phyloP scores from a whole-genome alignment of 2,888 invertebrate species.

The Drosophila emarginata region DNA sequence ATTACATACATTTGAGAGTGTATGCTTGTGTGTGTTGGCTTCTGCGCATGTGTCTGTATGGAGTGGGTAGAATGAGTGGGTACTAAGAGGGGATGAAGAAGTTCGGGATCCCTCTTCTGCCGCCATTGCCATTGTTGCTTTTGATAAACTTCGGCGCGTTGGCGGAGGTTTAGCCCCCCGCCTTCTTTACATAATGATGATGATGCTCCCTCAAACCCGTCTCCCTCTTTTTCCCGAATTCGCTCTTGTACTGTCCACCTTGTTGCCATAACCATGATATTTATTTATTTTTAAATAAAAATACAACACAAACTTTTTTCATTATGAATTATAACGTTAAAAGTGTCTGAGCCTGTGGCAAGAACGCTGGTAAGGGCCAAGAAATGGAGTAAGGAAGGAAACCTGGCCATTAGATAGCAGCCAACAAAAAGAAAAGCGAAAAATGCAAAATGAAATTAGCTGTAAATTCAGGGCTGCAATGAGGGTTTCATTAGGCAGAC shows the following conservation, averaged over 20 bases:
- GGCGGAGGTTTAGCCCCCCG: constrained; percentile 29
- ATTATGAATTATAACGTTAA: constrained; percentile 74
- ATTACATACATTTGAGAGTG: constrained; percentile 18
- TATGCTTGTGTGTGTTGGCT: constrained; percentile 26
- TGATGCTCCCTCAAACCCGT: constrained; percentile 25
- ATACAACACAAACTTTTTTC: constrained; percentile 69
- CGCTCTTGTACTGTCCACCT: background rate
- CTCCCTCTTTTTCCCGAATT: background rate
- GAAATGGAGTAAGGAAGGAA: background rate
- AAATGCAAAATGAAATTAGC: constrained; percentile 52
- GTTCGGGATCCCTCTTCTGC: constrained; percentile 18
- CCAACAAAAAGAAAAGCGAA: constrained; percentile 1
- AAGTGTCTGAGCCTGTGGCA: constrained; percentile 18
- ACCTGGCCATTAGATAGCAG: background rate
- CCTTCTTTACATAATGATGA: constrained; percentile 37
- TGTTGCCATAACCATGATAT: constrained; percentile 58
- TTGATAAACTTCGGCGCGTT: constrained; percentile 79
- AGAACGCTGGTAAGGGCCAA: background rate
- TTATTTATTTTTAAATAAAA: constrained; percentile 73
- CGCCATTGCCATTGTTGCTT: constrained; percentile 60
- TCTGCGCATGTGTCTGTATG: constrained; percentile 60
- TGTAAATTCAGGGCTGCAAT: constrained; percentile 47
- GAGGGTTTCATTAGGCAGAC: constrained; percentile 48
- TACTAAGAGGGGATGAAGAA: constrained; percentile 20
- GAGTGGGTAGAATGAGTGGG: constrained; percentile 14